These are phyloP conservation scores for Semicossyphus pulcher DNA, from an alignment of 2,113 vertebrate genomes.

Conservation along the genomic window DNA sequence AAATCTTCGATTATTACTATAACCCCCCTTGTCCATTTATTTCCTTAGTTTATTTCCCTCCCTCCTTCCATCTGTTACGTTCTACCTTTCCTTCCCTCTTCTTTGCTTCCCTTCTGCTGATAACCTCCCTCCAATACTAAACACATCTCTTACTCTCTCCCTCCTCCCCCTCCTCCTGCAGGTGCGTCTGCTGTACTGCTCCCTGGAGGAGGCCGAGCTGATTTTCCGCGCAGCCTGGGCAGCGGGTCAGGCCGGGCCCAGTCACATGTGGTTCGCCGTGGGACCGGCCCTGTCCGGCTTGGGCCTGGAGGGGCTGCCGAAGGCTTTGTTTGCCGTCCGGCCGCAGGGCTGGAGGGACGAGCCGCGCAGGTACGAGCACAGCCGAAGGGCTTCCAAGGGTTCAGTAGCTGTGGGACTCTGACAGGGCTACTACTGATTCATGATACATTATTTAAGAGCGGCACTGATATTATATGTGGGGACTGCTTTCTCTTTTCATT, in stretches of 20 bases:
- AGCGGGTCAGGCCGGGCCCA: conserved; percentile 88
- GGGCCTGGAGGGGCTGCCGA: conserved; percentile 88
- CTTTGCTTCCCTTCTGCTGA: neutral
- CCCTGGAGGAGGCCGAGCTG: conserved; percentile 90
- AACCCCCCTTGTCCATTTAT: no score
- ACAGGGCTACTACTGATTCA: neutral
- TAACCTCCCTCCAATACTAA: neutral
- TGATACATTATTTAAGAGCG: neutral
- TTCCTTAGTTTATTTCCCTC: neutral
- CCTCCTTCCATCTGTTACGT: neutral
- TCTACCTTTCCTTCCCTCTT: neutral
- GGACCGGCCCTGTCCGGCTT: conserved; percentile 89
- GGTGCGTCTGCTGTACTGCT: conserved; percentile 94
- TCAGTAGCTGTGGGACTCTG: neutral
- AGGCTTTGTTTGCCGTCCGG: conserved; percentile 90
- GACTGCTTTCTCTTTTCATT: neutral
- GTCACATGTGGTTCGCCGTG: conserved; percentile 94
- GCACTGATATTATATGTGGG: neutral
- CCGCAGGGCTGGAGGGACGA: conserved; percentile 94
- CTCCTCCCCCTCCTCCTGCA: conserved; percentile 29
- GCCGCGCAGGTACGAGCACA: conserved; percentile 75
- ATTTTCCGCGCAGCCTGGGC: conserved; percentile 90
- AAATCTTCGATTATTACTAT: no score
- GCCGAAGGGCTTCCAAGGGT: neutral
- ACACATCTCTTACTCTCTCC: neutral